Conservation (phyloP, 2,797 vertebrate species). For the Myripristis murdjan region DNA sequence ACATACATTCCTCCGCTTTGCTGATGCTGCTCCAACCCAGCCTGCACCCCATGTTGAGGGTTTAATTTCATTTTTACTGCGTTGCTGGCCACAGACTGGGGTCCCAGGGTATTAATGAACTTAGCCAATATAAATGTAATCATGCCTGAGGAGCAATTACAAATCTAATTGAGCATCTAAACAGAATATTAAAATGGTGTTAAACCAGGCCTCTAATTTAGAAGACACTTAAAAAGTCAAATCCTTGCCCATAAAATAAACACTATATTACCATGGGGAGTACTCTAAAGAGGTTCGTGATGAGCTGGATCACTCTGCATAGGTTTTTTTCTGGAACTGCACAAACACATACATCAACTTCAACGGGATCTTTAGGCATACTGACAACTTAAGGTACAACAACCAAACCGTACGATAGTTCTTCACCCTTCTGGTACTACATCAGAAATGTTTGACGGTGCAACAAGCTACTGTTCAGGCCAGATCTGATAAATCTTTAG, state of each 20-base stretch:
- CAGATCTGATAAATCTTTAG: slow-evolving; percentile 3
- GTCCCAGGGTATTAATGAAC: slow-evolving; percentile 82
- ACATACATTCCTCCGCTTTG: slow-evolving; percentile 48
- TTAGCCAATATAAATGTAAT: slow-evolving; percentile 82
- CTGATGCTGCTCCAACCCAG: slow-evolving; percentile 49
- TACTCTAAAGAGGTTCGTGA: slow-evolving; percentile 31
- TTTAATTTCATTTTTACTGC: slow-evolving; percentile 83
- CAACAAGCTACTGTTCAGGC: background rate
- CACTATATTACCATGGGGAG: slow-evolving; percentile 58
- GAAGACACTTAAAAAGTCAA: slow-evolving; percentile 81
- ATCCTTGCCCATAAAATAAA: slow-evolving; percentile 77
- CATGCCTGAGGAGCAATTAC: slow-evolving; percentile 84
- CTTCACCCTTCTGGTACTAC: background rate
- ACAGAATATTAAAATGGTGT: slow-evolving; percentile 83
- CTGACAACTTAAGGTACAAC: slow-evolving; percentile 30
- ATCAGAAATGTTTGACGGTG: background rate
- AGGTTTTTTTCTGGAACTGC: slow-evolving; percentile 3
- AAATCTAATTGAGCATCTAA: slow-evolving; percentile 86
- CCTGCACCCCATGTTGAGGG: slow-evolving; percentile 51
- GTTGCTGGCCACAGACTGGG: slow-evolving; percentile 73
- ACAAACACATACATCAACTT: slow-evolving; percentile 43
- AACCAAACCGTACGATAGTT: slow-evolving; percentile 1
- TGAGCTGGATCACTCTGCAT: slow-evolving; percentile 23
- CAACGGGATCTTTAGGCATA: slow-evolving; percentile 24
- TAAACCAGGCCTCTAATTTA: slow-evolving; percentile 80